A percentile compares a stretch with the other conserved stretches of the same genome.
Conservation (phyloP, 1,140 invertebrate species). For the Drusus annulatus region DNA sequence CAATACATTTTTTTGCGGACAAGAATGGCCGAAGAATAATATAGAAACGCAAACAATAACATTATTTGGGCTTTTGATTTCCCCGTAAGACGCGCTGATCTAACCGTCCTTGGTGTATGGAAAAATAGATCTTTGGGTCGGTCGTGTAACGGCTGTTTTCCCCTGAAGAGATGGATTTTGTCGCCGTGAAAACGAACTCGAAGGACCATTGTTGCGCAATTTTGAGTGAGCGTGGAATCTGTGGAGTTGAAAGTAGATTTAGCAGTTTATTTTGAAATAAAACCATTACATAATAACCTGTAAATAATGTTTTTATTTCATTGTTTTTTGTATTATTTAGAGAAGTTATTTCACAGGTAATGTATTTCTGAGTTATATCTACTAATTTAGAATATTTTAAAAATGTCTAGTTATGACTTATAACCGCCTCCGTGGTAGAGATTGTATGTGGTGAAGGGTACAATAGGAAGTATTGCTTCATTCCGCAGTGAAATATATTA, state of each 20-base stretch:
- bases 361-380: no score
- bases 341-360: no score
- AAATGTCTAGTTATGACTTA: no score
- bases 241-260: neutral
- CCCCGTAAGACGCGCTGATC: conserved; percentile 15
- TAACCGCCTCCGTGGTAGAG: no score
- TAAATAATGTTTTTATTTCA: no score
- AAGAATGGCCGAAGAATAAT: conserved; percentile 44
- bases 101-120: neutral
- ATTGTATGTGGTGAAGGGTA: no score
- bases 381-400: no score
- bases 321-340: no score
- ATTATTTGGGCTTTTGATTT: conserved; percentile 53
- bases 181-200: conserved; percentile 9
- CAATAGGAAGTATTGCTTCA: no score
- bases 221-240: conserved; percentile 10
- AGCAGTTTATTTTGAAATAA: no score
- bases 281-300: no score
- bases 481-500: no score
- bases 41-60: conserved; percentile 50
- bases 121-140: neutral
- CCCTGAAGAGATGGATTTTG: neutral
- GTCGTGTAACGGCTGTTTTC: conserved; percentile 2
- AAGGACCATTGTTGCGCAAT: conserved; percentile 25
- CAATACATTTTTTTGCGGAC: conserved; percentile 51